Percentiles rank a stretch among this genome's conserved stretches.
Evolutionary conservation across 2,113 vertebrate genomes (phyloP).

Genomic region (Pseudolaguvia tuberculata): DNA sequence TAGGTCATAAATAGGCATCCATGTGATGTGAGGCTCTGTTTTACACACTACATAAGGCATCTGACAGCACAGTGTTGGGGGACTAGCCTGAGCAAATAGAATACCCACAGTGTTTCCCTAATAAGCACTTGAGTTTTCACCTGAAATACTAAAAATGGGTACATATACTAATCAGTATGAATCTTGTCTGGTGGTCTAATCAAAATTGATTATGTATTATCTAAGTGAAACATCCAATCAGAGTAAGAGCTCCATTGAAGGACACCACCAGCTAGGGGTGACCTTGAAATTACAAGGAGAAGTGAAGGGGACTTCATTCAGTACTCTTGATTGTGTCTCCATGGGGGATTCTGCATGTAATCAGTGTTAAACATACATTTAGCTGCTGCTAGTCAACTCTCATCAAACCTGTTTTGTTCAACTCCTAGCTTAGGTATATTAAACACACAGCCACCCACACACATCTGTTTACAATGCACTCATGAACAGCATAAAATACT

Average conservation of each 20-base stretch:
- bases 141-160: neutral
- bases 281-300: slow-evolving; percentile 24
- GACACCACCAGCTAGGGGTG: slow-evolving; percentile 1
- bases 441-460: neutral
- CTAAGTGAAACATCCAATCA: slow-evolving; percentile 27
- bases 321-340: slow-evolving; percentile 26
- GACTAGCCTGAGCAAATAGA: neutral
- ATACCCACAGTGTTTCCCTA: neutral
- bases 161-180: neutral
- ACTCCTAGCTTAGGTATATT: neutral
- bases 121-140: neutral
- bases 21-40: neutral
- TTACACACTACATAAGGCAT: slow-evolving; percentile 19
- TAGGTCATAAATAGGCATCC: neutral
- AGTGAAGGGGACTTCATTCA: slow-evolving; percentile 6
- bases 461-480: neutral
- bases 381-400: neutral
- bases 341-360: slow-evolving; percentile 7
- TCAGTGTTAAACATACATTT: slow-evolving; percentile 23
- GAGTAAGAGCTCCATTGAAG: slow-evolving; percentile 18
- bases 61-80: slow-evolving; percentile 8
- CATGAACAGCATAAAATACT: neutral
- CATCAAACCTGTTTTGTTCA: slow-evolving; percentile 16
- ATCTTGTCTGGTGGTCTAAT: slow-evolving; percentile 8
- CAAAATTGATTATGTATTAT: slow-evolving; percentile 24